Base-by-base conservation (phyloP, 1,140 invertebrate species). In the Physella acuta region DNA sequence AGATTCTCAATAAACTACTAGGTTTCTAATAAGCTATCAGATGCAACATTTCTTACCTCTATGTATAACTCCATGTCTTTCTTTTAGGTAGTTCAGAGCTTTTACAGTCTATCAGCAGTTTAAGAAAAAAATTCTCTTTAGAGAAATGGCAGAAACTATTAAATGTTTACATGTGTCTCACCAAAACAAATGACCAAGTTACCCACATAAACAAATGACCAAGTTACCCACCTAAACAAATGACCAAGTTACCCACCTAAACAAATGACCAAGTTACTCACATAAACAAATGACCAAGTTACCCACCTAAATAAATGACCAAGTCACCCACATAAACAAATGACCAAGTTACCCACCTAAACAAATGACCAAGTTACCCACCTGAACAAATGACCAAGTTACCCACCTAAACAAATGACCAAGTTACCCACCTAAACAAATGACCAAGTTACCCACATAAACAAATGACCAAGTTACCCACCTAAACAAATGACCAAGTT, bases 61-160 rank as follows among this genome's bases (percentile, higher is more conserved):
- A 87, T 99, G 97, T 80, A 99, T 99, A 26, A 99, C 94, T 63
- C 92, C 94, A 83, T 97, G 94, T 72, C 89, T 91, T 85, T 96
- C 94, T 87, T 99, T 98, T 77, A 99, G 88, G 88, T 98, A 99
- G 79, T 96, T 91, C 67, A 99, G 87, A 20, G 97, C 97, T 85
- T 94, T 95, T 26, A 99, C 93, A 77, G 95, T 97, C 93, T 97
- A 85, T 39, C 86, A 85, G 76, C 31, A 74, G 44, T 70, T 61
- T 52, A 71, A 72, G 26, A 16, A 14, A 55, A 44, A 44, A n/a
- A n/a, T n/a, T n/a, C n/a, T n/a, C n/a, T n/a, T n/a, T n/a, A n/a
- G n/a, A n/a, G n/a, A n/a, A n/a, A n/a, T n/a, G n/a, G n/a, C n/a
- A n/a, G n/a, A n/a, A n/a, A n/a, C n/a, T n/a, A n/a, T n/a, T n/a